phyloP scores from a whole-genome alignment of 2,888 invertebrate genomes.

The Ashinkailepas kermadecensis region DNA sequence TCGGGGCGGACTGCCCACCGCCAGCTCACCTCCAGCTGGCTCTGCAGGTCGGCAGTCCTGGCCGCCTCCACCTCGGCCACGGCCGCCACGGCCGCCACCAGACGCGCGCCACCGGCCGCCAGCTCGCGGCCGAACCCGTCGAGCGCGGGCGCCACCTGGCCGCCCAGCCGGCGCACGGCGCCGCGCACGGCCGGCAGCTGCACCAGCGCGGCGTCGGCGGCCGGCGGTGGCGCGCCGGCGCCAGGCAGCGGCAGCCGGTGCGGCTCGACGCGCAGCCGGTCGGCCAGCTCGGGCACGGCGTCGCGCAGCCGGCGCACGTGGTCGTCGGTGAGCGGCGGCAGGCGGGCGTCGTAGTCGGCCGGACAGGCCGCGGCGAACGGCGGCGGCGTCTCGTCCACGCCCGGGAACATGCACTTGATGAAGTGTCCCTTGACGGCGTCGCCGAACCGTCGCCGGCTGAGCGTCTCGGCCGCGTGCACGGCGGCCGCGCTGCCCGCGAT shows the following conservation, averaged over 20 bases:
- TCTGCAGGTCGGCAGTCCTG: background rate
- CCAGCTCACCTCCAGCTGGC: background rate
- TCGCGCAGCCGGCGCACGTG: slow-evolving; percentile 57
- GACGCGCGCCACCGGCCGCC: slow-evolving; percentile 37
- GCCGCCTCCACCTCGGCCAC: slow-evolving; percentile 39
- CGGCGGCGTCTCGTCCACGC: slow-evolving; percentile 77
- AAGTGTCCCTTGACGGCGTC: slow-evolving; percentile 67
- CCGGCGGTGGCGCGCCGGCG: slow-evolving; percentile 22
- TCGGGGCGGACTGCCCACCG: background rate
- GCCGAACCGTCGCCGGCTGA: slow-evolving; percentile 68
- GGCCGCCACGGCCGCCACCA: slow-evolving; percentile 42
- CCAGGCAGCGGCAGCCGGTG: background rate
- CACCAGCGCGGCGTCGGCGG: background rate
- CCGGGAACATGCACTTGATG: slow-evolving; percentile 76
- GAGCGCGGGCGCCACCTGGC: slow-evolving; percentile 13
- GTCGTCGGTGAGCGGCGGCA: slow-evolving; percentile 51
- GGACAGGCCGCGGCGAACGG: slow-evolving; percentile 75
- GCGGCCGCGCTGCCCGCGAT: slow-evolving; percentile 67
- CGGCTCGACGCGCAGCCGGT: slow-evolving; percentile 3
- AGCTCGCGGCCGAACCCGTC: slow-evolving; percentile 4
- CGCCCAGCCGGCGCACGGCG: slow-evolving; percentile 9
- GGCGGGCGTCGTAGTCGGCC: slow-evolving; percentile 60
- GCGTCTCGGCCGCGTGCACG: slow-evolving; percentile 76
- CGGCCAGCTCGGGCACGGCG: slow-evolving; percentile 56
- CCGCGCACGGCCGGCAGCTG: slow-evolving; percentile 50